phyloP scores from a whole-genome alignment of 2,797 vertebrate genomes.

The Propithecus deckenii region DNA sequence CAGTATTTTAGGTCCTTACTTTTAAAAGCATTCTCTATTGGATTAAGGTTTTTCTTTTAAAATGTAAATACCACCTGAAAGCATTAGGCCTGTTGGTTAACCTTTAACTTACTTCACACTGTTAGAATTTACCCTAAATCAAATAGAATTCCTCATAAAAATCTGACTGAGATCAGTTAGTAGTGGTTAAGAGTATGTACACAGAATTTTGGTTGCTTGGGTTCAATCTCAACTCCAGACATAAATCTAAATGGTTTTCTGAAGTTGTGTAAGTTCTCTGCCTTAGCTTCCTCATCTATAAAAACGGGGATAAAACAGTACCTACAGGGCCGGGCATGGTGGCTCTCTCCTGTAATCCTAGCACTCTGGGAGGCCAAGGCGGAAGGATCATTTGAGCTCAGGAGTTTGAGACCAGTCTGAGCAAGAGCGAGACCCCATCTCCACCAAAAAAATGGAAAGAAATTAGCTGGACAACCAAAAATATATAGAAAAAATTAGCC shows the following conservation, averaged over 20 bases:
- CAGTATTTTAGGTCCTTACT: neutral
- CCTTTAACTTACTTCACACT: neutral
- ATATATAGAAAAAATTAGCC: too few relatives aligned
- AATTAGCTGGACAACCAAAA: too few relatives aligned
- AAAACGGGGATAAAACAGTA: neutral
- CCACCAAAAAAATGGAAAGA: too few relatives aligned
- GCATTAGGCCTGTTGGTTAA: neutral
- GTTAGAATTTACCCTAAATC: neutral
- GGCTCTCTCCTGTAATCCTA: too few relatives aligned
- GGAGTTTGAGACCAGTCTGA: too few relatives aligned
- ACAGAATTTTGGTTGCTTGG: neutral
- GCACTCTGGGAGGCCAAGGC: too few relatives aligned
- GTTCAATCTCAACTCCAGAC: neutral
- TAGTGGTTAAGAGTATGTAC: neutral
- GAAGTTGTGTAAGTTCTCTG: neutral
- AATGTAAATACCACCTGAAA: neutral
- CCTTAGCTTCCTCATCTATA: neutral
- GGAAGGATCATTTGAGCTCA: too few relatives aligned
- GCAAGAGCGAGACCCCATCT: too few relatives aligned
- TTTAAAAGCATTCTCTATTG: neutral
- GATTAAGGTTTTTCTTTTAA: neutral
- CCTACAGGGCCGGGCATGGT: too few relatives aligned
- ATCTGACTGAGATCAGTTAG: neutral
- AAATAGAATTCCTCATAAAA: neutral
- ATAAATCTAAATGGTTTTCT: neutral